Percentiles rank a stretch among this genome's conserved stretches.
Evolutionary conservation across 2,113 vertebrate genomes (phyloP).

Genomic region (Eptesicus fuscus): DNA sequence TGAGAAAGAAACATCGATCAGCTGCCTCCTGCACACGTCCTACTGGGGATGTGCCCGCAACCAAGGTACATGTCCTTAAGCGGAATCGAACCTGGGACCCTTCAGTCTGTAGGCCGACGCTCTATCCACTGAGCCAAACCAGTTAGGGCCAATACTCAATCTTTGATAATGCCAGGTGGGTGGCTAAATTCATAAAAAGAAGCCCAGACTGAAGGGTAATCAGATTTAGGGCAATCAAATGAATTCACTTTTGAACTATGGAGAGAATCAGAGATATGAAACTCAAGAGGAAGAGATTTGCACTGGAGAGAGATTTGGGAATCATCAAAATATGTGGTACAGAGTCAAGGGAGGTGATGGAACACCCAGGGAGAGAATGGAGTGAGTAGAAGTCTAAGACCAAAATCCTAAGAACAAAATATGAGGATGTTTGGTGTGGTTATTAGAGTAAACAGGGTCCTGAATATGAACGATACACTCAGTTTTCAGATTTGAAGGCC

Average conservation of each 20-base stretch:
- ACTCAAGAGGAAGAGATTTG: background rate
- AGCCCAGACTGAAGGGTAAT: background rate
- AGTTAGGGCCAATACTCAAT: background rate
- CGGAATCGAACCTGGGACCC: too few relatives aligned
- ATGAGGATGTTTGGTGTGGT: background rate
- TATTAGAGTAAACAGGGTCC: background rate
- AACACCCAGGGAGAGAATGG: background rate
- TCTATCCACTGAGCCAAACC: too few relatives aligned
- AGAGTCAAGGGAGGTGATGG: background rate
- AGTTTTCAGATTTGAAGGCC: background rate
- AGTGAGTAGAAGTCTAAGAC: background rate
- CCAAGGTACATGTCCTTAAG: too few relatives aligned
- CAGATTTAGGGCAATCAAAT: background rate
- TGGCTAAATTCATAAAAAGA: background rate
- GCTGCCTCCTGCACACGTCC: too few relatives aligned
- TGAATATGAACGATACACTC: background rate
- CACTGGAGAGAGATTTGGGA: background rate
- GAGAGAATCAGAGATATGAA: background rate
- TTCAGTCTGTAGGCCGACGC: too few relatives aligned
- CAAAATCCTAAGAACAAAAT: background rate
- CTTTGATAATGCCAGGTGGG: background rate
- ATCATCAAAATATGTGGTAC: background rate
- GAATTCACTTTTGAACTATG: background rate
- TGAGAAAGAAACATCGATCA: too few relatives aligned
- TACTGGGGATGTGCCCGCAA: too few relatives aligned